These are phyloP conservation scores for Todiramphus chloris DNA, from an alignment of 2,113 vertebrate genomes.

Conservation along the genomic window DNA sequence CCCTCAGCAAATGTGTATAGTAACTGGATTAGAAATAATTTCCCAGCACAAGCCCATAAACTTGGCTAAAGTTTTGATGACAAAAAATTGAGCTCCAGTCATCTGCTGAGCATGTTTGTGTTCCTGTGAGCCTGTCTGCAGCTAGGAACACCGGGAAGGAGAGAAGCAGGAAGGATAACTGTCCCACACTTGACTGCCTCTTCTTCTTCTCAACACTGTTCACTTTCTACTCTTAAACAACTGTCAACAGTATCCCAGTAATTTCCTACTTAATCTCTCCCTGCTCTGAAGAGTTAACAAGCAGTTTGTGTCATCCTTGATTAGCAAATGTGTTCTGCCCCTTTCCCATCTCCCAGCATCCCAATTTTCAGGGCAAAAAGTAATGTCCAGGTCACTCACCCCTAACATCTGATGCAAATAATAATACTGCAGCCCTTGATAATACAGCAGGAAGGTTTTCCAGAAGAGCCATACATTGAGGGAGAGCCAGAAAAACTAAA, in stretches of 20 bases:
- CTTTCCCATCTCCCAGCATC: background rate
- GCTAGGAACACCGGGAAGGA: background rate
- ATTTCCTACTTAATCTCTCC: background rate
- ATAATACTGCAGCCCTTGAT: conserved; percentile 86
- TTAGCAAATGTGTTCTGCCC: background rate
- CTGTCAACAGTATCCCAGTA: background rate
- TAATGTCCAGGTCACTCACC: conserved; percentile 78
- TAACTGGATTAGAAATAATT: background rate
- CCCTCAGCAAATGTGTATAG: background rate
- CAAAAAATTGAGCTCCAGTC: background rate
- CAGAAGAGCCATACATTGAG: conserved; percentile 86
- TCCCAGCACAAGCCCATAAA: background rate
- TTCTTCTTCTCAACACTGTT: background rate
- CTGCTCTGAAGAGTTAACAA: background rate
- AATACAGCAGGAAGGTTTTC: conserved; percentile 89
- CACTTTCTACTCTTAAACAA: background rate
- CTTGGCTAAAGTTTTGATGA: background rate
- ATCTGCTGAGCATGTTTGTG: background rate
- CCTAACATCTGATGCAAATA: conserved; percentile 95
- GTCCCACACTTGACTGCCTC: background rate
- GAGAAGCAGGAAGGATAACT: background rate
- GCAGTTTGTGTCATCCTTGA: background rate
- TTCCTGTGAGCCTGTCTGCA: background rate
- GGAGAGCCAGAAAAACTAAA: conserved; percentile 88
- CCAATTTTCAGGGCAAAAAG: background rate